A percentile compares a stretch with the other conserved stretches of the same genome.
These are phyloP conservation scores for Melipona bicolor DNA, from an alignment of 2,888 invertebrate species.

Conservation along the genomic window DNA sequence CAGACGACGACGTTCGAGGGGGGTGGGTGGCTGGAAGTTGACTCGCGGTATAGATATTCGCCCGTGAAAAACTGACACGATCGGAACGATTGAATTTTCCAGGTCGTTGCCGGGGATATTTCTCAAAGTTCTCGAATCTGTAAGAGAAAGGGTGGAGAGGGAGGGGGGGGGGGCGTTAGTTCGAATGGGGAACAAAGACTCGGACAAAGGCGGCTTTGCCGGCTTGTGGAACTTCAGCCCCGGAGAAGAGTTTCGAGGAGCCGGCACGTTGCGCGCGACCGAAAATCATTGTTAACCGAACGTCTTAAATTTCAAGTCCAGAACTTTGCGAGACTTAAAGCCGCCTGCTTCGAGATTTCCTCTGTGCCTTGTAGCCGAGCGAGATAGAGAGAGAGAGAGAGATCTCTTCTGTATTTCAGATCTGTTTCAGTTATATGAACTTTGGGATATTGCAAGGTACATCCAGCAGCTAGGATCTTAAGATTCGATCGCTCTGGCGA, in stretches of 20 bases:
- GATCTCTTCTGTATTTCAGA: not conserved
- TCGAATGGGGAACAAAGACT: slow-evolving; percentile 44
- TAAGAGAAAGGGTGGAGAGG: slow-evolving; percentile 13
- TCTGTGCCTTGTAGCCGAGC: not conserved
- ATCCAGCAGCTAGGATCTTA: no score
- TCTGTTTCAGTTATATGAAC: not conserved
- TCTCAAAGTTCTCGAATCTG: slow-evolving; percentile 57
- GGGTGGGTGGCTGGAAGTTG: slow-evolving; percentile 12
- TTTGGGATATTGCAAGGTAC: not conserved
- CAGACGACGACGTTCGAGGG: not conserved
- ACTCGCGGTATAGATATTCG: slow-evolving; percentile 33
- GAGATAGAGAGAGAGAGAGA: no score
- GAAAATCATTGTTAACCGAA: slow-evolving; percentile 57
- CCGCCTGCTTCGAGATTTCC: not conserved
- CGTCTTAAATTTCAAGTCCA: slow-evolving; percentile 51
- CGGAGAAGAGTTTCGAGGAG: slow-evolving; percentile 40
- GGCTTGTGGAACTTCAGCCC: slow-evolving; percentile 36
- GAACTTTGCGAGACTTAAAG: slow-evolving; percentile 22
- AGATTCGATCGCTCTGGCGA: not conserved
- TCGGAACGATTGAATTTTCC: slow-evolving; percentile 68
- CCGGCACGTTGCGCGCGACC: slow-evolving; percentile 9
- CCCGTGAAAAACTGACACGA: slow-evolving; percentile 51
- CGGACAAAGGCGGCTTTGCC: slow-evolving; percentile 40
- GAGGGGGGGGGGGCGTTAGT: no score
- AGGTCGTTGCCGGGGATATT: slow-evolving; percentile 57